These are phyloP conservation scores for Proteles cristata DNA, from an alignment of 2,113 vertebrate genomes.

Conservation along the genomic window DNA sequence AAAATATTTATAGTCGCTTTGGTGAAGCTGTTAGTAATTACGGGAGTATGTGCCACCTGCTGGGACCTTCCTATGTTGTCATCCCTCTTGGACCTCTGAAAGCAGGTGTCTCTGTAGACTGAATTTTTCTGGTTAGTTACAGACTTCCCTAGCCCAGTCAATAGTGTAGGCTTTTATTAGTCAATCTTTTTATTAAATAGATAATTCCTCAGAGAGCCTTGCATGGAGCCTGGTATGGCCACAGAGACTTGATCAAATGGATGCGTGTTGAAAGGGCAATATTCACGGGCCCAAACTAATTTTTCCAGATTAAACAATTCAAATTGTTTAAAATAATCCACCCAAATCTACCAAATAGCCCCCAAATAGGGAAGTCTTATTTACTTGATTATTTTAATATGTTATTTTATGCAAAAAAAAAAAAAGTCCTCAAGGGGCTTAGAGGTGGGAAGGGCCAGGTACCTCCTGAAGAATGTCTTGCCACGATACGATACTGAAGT, in stretches of 20 bases:
- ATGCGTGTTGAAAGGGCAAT: background rate
- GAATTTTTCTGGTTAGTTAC: background rate
- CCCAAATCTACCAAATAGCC: background rate
- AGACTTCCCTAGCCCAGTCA: background rate
- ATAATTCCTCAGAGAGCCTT: background rate
- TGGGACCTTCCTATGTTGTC: background rate
- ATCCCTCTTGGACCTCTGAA: background rate
- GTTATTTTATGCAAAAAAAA: background rate
- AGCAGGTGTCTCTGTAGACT: background rate
- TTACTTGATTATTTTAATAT: background rate
- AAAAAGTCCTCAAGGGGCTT: background rate
- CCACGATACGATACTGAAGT: conserved; percentile 87
- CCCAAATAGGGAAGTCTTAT: background rate
- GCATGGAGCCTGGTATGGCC: background rate
- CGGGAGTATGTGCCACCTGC: rapidly evolving
- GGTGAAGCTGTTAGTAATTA: background rate
- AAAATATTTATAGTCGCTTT: too few species aligned
- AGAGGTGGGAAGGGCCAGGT: conserved; percentile 22
- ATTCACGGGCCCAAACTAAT: background rate
- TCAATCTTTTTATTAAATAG: background rate
- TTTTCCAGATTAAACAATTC: background rate
- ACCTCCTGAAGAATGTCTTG: conserved; percentile 89
- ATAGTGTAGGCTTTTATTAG: background rate
- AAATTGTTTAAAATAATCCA: background rate
- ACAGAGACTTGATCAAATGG: background rate